These are phyloP conservation scores for Phylloscopus whistleri DNA, from an alignment of 2,113 vertebrate species.

Conservation along the genomic window DNA sequence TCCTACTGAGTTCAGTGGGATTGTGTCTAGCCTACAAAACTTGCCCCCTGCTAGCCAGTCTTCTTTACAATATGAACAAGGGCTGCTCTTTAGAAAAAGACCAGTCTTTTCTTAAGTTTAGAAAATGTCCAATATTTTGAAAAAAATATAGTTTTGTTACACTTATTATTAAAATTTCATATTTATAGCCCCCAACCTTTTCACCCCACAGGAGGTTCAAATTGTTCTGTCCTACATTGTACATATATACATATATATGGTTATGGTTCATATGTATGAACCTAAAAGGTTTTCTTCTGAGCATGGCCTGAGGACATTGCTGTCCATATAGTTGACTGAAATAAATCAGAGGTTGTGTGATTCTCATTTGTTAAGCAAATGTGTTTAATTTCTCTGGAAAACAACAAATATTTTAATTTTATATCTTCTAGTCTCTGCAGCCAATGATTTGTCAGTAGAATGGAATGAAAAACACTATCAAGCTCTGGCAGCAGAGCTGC, in stretches of 20 bases:
- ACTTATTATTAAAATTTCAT: not conserved
- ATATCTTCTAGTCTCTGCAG: not conserved
- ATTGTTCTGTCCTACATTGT: not conserved
- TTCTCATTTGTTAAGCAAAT: not conserved
- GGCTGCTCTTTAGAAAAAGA: not conserved
- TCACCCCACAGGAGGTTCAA: not conserved
- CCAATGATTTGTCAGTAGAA: conserved; percentile 26
- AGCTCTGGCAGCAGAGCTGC: not conserved
- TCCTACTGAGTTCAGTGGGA: not conserved
- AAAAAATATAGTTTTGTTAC: not conserved
- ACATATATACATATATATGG: too few species aligned
- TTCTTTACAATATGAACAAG: not conserved
- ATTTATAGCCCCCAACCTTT: not conserved
- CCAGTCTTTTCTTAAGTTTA: not conserved
- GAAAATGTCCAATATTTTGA: not conserved
- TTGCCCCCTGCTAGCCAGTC: not conserved
- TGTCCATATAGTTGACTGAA: not conserved
- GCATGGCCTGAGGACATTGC: not conserved
- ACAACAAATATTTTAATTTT: conserved; percentile 2
- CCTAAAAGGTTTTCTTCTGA: not conserved
- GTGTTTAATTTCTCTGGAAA: conserved; percentile 1
- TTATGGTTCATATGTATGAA: not conserved
- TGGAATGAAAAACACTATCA: conserved; percentile 15
- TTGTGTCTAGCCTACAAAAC: not conserved
- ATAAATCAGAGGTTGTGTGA: not conserved